Evolutionary conservation across 2,797 vertebrate species (phyloP), one percentile per base, ranked within the genome.

Genomic region (Pyrocephalus nanus): DNA sequence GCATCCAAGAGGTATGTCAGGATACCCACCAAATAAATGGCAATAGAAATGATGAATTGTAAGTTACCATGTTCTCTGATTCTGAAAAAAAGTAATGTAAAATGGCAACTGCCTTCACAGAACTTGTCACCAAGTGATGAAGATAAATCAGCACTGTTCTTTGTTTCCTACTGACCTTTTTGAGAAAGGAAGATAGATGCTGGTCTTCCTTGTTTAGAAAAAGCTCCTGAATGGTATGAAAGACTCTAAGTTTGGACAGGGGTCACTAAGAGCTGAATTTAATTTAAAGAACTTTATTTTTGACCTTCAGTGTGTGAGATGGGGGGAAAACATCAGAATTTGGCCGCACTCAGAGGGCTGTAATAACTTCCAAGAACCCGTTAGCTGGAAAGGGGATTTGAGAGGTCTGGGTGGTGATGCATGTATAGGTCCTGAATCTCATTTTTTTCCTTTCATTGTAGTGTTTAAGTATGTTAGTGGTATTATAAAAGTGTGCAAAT

Each of bases 101-200:
- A 94, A 93, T 70, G 72, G 42, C 78, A 95, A n/a, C 60, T 85
- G 64, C 64, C 45, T 85, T 93, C 60, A 86, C 64, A 82, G 74
- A 67, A 76, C 36, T 53, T 86, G 58, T 87, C 92, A 58, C 36
- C 60, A 42, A 84, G 58, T 85, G 62, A 70, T 38, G 74, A 78
- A 89, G 77, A 87, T 87, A 85, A 90, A 92, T 79, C 54, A 55
- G 48, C 29, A 6, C 36, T 84, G 55, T 34, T 92, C 60, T 85
- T 88, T 71, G n/a, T 34, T 88, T 91, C 62, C 70, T 66, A n/a
- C 40, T 89, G 83, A 86, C 83, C 71, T 76, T 89, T 76, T 60
- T 47, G 70, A 70, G 86, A 75, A 77, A 88, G 51, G 60, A 87
- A 89, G 67, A 36, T 62, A 21, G 18, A 43, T 78, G 29, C 40